These are phyloP conservation scores for Lepilemur ruficaudatus DNA, from an alignment of 2,797 vertebrate species.

Conservation along the genomic window DNA sequence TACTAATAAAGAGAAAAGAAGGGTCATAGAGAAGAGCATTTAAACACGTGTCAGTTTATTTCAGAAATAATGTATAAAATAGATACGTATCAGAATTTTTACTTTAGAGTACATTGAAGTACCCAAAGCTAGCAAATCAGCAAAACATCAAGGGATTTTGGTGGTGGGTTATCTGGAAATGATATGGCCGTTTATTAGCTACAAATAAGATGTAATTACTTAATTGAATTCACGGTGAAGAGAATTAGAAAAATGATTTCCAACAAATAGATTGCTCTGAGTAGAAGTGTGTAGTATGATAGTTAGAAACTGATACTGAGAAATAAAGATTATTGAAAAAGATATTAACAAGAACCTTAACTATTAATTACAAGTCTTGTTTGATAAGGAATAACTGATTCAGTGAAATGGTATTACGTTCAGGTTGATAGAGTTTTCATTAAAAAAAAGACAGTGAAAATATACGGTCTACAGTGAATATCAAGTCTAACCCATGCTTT, in stretches of 20 bases:
- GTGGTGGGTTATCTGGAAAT: neutral
- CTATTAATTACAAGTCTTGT: neutral
- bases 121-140: neutral
- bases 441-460: neutral
- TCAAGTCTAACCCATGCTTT: neutral
- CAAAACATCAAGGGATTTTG: neutral
- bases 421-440: neutral
- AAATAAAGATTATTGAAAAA: constrained; percentile 9
- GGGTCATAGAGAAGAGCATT: neutral
- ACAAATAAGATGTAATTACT: neutral
- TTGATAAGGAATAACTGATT: neutral
- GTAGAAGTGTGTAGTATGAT: neutral
- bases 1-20: neutral
- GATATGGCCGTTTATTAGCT: neutral
- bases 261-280: neutral
- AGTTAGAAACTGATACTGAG: neutral
- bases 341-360: neutral
- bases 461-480: neutral
- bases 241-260: neutral
- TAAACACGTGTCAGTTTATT: neutral
- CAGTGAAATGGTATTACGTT: neutral
- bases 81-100: neutral
- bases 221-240: neutral
- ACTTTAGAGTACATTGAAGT: neutral
- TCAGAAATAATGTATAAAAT: neutral